These are phyloP conservation scores for Pardosa pseudoannulata DNA, from an alignment of 2,888 invertebrate genomes.

Conservation along the genomic window DNA sequence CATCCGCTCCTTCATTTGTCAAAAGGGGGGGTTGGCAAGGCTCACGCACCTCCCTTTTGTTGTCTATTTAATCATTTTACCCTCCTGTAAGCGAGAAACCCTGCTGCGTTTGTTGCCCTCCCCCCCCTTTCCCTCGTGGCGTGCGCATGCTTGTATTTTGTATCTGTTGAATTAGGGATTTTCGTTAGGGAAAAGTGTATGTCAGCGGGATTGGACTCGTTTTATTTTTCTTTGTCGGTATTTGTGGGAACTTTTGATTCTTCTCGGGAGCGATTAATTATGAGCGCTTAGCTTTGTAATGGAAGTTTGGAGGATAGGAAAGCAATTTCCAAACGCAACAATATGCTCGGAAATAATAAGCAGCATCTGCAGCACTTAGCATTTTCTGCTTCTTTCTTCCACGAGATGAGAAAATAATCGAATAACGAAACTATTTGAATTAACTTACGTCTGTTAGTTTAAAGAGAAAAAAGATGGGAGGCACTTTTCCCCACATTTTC, in stretches of 20 bases:
- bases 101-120: conserved; percentile 7
- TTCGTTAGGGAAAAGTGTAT: conserved; percentile 2
- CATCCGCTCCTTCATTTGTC: conserved; percentile 51
- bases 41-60: conserved; percentile 15
- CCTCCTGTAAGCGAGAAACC: conserved; percentile 13
- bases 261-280: background rate
- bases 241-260: conserved; percentile 3
- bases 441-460: background rate
- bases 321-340: background rate
- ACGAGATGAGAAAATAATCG: background rate
- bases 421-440: background rate
- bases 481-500: too few species aligned
- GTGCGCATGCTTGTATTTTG: conserved; percentile 8
- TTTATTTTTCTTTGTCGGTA: conserved; percentile 1
- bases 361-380: background rate
- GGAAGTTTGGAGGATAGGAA: conserved; percentile 10
- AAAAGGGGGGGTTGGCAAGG: conserved; percentile 1
- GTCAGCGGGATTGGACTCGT: conserved; percentile 1
- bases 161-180: conserved; percentile 19
- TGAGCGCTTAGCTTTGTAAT: conserved; percentile 14
- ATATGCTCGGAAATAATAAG: background rate
- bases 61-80: conserved; percentile 14
- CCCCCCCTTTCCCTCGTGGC: background rate
- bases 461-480: too few species aligned
- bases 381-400: background rate